These are phyloP conservation scores for Sitobion miscanthi DNA, from an alignment of 1,140 invertebrate genomes.

Conservation along the genomic window DNA sequence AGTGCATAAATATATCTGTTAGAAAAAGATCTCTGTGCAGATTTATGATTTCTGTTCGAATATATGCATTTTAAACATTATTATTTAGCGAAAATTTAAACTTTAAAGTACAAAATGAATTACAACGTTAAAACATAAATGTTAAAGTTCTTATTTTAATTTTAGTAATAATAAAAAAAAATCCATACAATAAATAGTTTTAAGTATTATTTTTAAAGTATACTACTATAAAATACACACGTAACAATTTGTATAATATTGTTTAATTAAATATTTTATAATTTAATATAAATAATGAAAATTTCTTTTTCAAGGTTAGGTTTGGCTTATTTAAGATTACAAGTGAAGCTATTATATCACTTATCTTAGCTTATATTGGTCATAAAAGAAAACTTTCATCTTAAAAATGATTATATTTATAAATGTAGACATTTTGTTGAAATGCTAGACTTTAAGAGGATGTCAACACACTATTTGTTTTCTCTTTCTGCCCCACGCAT, in stretches of 20 bases:
- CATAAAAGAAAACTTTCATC: not conserved
- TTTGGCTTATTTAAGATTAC: not conserved
- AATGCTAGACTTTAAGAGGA: too few species aligned
- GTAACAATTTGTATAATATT: not conserved
- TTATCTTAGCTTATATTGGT: not conserved
- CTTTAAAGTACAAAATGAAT: not conserved
- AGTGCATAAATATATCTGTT: not conserved
- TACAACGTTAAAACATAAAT: not conserved
- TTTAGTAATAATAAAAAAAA: not conserved
- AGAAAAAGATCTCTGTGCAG: not conserved
- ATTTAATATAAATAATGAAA: not conserved
- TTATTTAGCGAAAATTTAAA: not conserved
- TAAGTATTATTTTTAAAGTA: not conserved
- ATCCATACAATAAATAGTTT: not conserved
- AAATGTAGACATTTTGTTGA: too few species aligned
- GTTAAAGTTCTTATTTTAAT: not conserved
- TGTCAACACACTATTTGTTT: too few species aligned
- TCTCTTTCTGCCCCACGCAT: too few species aligned
- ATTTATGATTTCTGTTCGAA: not conserved
- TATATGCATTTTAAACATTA: not conserved
- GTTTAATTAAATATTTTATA: not conserved
- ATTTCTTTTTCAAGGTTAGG: not conserved
- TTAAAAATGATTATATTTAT: too few species aligned
- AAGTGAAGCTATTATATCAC: not conserved
- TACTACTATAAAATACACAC: not conserved